Evolutionary conservation across 2,113 vertebrate genomes (phyloP).

Genomic region (Agelaius tricolor): DNA sequence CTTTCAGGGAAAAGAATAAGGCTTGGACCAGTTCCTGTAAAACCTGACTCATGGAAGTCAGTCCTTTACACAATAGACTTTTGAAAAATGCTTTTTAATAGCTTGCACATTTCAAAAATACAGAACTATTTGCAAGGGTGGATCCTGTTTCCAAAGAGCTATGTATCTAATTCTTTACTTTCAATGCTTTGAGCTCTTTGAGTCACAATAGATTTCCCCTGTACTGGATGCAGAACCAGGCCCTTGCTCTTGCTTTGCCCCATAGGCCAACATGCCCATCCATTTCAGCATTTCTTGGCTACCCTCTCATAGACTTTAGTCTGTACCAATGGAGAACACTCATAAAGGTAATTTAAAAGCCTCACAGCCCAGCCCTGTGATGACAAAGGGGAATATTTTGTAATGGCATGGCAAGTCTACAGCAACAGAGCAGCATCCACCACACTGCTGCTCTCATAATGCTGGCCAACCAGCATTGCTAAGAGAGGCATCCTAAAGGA

Average conservation of each 20-base stretch:
- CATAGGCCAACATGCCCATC: background rate
- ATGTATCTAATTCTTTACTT: conserved; percentile 21
- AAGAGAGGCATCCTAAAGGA: background rate
- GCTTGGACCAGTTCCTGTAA: conserved; percentile 52
- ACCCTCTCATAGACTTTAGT: background rate
- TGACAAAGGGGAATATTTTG: background rate
- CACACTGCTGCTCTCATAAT: background rate
- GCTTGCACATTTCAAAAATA: conserved; percentile 64
- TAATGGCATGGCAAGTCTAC: background rate
- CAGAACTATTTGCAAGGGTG: conserved; percentile 41
- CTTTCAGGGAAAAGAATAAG: conserved; percentile 24
- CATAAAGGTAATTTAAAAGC: background rate
- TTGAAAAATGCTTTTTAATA: conserved; percentile 57
- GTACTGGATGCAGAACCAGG: background rate
- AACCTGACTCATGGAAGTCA: conserved; percentile 64
- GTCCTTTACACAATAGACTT: conserved; percentile 46
- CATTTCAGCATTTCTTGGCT: background rate
- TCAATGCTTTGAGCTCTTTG: conserved; percentile 6
- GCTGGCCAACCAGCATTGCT: background rate
- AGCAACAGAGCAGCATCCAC: background rate
- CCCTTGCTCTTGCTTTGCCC: background rate
- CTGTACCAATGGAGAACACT: background rate
- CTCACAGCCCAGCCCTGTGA: background rate
- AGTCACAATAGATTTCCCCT: background rate
- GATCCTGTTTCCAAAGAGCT: conserved; percentile 34